phyloP scores from a whole-genome alignment of 2,888 invertebrate genomes.

The Quadroppia sp. region DNA sequence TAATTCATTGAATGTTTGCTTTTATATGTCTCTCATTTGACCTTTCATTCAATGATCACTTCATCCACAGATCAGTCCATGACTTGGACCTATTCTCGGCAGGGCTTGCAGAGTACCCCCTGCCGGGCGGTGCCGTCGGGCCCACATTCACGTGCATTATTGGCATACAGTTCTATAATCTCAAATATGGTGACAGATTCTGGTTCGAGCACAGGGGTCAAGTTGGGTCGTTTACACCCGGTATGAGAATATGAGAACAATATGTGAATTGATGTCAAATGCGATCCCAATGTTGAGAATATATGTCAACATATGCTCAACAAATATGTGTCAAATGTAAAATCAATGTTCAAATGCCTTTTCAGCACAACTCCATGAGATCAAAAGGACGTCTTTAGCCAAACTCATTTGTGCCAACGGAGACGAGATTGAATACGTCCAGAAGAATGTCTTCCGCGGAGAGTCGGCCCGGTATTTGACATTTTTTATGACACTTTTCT shows the following conservation, averaged over 20 bases:
- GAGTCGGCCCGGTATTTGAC: constrained; percentile 45
- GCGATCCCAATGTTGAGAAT: no score
- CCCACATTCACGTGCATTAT: constrained; percentile 92
- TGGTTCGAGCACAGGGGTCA: constrained; percentile 64
- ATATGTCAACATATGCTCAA: no score
- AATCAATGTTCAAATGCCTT: constrained; percentile 54
- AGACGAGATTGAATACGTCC: constrained; percentile 49
- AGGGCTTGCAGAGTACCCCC: constrained; percentile 72
- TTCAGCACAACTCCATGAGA: constrained; percentile 46
- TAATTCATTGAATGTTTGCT: background rate
- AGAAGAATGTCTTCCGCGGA: constrained; percentile 47
- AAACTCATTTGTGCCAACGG: constrained; percentile 48
- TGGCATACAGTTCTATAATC: constrained; percentile 84
- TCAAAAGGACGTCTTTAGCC: constrained; percentile 47
- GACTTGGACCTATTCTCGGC: constrained; percentile 94
- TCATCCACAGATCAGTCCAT: constrained; percentile 61
- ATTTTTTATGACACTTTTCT: no score
- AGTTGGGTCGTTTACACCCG: constrained; percentile 46
- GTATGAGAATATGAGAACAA: constrained; percentile 28
- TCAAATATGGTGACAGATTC: constrained; percentile 88
- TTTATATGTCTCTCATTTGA: background rate
- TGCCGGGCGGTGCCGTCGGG: constrained; percentile 85
- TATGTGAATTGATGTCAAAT: background rate
- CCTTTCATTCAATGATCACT: background rate
- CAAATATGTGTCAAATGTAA: no score